Conservation (phyloP, 2,797 vertebrate species). For the Xenentodon cancila region DNA sequence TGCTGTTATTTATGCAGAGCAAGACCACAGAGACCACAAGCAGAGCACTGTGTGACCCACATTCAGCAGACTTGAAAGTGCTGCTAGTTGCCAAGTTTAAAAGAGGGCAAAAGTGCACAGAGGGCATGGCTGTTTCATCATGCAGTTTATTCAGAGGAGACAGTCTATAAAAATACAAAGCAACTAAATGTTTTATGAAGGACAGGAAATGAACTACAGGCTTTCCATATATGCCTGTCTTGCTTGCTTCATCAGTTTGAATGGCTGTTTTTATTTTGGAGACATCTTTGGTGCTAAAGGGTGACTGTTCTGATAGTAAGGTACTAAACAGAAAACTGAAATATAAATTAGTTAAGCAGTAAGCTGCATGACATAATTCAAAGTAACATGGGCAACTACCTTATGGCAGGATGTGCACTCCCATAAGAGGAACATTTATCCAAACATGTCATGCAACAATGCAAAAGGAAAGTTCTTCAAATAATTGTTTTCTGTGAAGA, state of each 20-base stretch:
- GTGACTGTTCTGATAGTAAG: too few relatives aligned
- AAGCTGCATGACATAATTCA: too few relatives aligned
- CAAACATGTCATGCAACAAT: too few relatives aligned
- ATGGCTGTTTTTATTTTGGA: neutral
- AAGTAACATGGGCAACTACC: too few relatives aligned
- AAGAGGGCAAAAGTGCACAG: slow-evolving; percentile 69
- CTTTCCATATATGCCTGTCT: neutral
- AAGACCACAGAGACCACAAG: slow-evolving; percentile 72
- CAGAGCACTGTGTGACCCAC: slow-evolving; percentile 67
- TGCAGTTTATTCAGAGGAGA: slow-evolving; percentile 19
- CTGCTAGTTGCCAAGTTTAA: slow-evolving; percentile 64
- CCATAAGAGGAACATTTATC: too few relatives aligned
- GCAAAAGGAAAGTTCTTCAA: too few relatives aligned
- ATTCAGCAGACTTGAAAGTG: slow-evolving; percentile 71
- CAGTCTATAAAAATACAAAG: slow-evolving; percentile 9
- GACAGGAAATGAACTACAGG: slow-evolving; percentile 9
- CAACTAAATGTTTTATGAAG: slow-evolving; percentile 17
- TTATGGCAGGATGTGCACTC: too few relatives aligned
- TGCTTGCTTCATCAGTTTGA: neutral
- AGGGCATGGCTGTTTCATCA: slow-evolving; percentile 58
- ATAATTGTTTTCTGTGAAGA: too few relatives aligned
- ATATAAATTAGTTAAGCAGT: too few relatives aligned
- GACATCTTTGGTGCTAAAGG: neutral
- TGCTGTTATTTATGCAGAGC: slow-evolving; percentile 73
- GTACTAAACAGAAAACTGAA: too few relatives aligned